Conservation (phyloP, 2,113 vertebrate species). For the Spea multiplicata region DNA sequence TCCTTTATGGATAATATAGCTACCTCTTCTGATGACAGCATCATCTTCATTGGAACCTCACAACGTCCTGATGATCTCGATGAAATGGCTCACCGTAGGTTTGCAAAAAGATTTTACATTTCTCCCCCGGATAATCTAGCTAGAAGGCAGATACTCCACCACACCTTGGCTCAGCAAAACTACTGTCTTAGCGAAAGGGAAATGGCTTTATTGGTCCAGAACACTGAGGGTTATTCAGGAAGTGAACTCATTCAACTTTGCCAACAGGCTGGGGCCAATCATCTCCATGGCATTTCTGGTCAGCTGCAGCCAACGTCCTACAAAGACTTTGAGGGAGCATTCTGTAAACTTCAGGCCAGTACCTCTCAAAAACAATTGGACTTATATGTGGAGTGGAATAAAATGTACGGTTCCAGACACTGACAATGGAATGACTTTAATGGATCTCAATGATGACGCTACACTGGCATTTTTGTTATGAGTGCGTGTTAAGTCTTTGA, state of each 20-base stretch:
- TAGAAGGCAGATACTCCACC: conserved; percentile 83
- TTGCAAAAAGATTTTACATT: conserved; percentile 84
- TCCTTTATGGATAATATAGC: conserved; percentile 80
- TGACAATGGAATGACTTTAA: conserved; percentile 49
- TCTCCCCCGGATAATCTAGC: conserved; percentile 75
- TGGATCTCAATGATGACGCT: conserved; percentile 17
- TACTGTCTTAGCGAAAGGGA: conserved; percentile 83
- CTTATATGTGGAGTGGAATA: conserved; percentile 89
- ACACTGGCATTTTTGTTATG: conserved; percentile 42
- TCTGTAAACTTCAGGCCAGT: conserved; percentile 85
- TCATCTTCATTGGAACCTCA: conserved; percentile 84
- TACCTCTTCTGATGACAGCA: conserved; percentile 65
- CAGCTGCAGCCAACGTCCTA: conserved; percentile 73
- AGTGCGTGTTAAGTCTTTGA: conserved; percentile 38
- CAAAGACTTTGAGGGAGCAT: conserved; percentile 89
- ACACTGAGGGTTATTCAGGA: conserved; percentile 84
- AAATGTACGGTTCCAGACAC: conserved; percentile 78
- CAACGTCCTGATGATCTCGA: conserved; percentile 84
- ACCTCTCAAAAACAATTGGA: conserved; percentile 85
- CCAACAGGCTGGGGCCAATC: conserved; percentile 76
- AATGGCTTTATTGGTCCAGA: conserved; percentile 80
- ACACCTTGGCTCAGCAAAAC: conserved; percentile 76
- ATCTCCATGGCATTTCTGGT: conserved; percentile 63
- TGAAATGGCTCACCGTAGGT: conserved; percentile 81
- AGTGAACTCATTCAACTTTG: conserved; percentile 84